phyloP scores from a whole-genome alignment of 2,888 invertebrate species.

The Synanthedon tipuliformis region DNA sequence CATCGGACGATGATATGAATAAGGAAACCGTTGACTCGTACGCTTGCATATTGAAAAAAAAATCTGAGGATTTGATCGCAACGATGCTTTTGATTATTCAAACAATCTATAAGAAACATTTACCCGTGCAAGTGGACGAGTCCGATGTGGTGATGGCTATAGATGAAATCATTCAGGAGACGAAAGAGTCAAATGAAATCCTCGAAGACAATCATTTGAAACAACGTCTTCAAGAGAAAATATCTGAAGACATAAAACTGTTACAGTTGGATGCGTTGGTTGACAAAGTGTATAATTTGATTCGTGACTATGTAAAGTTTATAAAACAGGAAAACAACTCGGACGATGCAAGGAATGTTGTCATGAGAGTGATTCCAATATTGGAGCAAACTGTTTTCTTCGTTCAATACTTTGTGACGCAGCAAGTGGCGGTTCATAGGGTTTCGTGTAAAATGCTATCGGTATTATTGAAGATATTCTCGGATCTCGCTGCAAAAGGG shows the following conservation, averaged over 20 bases:
- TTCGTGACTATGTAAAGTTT: slow-evolving; percentile 50
- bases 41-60: slow-evolving; percentile 14
- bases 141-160: slow-evolving; percentile 43
- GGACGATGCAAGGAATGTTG: slow-evolving; percentile 33
- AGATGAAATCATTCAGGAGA: slow-evolving; percentile 43
- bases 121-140: slow-evolving; percentile 29
- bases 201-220: slow-evolving; percentile 76
- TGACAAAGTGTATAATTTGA: slow-evolving; percentile 43
- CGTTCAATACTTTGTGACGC: slow-evolving; percentile 82
- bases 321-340: slow-evolving; percentile 25
- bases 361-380: slow-evolving; percentile 73
- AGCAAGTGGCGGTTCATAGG: slow-evolving; percentile 82
- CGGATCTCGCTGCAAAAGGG: slow-evolving; percentile 80
- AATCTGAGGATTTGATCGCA: slow-evolving; percentile 49
- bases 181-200: slow-evolving; percentile 58
- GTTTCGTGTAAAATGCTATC: slow-evolving; percentile 86
- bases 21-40: slow-evolving; percentile 7
- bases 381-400: slow-evolving; percentile 82
- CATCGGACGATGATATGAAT: slow-evolving; percentile 26
- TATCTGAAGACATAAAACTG: slow-evolving; percentile 71
- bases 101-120: slow-evolving; percentile 55
- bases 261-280: slow-evolving; percentile 68
- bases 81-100: slow-evolving; percentile 40
- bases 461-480: slow-evolving; percentile 85
- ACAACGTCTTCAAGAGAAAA: slow-evolving; percentile 71